Conservation (phyloP, 2,888 invertebrate genomes). For the Epicampocera succincta region DNA sequence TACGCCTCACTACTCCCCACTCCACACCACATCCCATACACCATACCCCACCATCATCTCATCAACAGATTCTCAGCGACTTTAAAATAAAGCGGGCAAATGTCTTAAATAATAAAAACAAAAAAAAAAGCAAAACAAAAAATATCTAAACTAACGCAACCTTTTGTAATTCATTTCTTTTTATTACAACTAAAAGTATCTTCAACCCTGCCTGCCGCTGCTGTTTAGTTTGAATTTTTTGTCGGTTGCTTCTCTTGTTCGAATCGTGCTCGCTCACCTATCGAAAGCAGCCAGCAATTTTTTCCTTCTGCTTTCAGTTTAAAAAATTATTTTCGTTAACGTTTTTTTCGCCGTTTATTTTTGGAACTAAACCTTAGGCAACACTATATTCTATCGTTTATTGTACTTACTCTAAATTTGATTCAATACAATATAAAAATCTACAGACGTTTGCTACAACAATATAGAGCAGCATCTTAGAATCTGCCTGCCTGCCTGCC, state of each 20-base stretch:
- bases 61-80: conserved; percentile 41
- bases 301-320: conserved; percentile 45
- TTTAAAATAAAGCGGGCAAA: conserved; percentile 67
- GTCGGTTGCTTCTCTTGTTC: conserved; percentile 19
- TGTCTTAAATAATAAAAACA: conserved; percentile 42
- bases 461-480: conserved; percentile 63
- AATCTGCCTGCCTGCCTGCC: background rate
- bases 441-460: conserved; percentile 26
- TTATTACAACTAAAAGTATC: conserved; percentile 65
- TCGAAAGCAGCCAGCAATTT: conserved; percentile 53
- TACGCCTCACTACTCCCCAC: conserved; percentile 9
- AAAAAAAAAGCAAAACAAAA: conserved; percentile 38
- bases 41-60: conserved; percentile 41
- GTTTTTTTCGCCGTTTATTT: conserved; percentile 37
- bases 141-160: conserved; percentile 69
- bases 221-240: conserved; percentile 45
- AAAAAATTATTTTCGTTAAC: conserved; percentile 36
- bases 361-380: conserved; percentile 63
- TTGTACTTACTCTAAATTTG: conserved; percentile 56
- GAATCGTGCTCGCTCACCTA: conserved; percentile 58
- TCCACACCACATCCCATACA: too few relatives aligned
- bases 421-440: conserved; percentile 53
- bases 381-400: conserved; percentile 60
- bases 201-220: conserved; percentile 57
- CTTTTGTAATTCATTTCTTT: conserved; percentile 68